Percentiles rank a stretch among this genome's conserved stretches.
Evolutionary conservation across 1,140 invertebrate species (phyloP).

Genomic region (Trachymyrmex cornetzi): DNA sequence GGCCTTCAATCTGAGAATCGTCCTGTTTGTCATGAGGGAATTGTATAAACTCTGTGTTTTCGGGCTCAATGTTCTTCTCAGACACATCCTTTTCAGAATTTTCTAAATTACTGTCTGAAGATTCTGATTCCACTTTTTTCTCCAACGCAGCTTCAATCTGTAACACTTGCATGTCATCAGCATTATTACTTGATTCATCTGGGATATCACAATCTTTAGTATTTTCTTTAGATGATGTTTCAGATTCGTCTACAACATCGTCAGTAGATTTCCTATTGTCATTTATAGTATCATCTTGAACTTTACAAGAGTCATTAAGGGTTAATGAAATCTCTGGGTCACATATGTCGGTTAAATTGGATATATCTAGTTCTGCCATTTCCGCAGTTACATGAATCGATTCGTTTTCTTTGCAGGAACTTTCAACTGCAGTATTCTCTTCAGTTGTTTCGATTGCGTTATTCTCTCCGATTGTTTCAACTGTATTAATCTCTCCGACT

Average conservation of each 20-base stretch:
- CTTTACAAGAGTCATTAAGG: background rate
- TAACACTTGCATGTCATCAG: constrained; percentile 44
- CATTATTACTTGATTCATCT: background rate
- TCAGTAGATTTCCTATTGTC: background rate
- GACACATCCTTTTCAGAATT: constrained; percentile 58
- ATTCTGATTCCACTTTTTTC: constrained; percentile 51
- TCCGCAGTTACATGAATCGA: constrained; percentile 5
- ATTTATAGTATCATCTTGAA: background rate
- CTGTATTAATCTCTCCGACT: no score
- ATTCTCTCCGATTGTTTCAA: no score
- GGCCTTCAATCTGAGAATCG: constrained; percentile 82
- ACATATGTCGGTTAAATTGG: background rate
- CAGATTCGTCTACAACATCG: background rate
- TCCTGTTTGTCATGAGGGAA: constrained; percentile 84
- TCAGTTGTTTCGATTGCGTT: no score
- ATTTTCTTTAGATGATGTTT: constrained; percentile 15
- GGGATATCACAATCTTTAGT: constrained; percentile 4
- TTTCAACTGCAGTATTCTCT: background rate
- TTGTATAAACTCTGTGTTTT: constrained; percentile 85
- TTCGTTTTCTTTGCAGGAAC: background rate
- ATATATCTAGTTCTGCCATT: background rate
- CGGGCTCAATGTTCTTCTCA: constrained; percentile 75
- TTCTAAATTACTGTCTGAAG: constrained; percentile 54
- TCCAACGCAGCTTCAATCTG: constrained; percentile 20
- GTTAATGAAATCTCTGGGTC: background rate